phyloP scores from a whole-genome alignment of 1,140 invertebrate species.

The Drosophila sechellia region DNA sequence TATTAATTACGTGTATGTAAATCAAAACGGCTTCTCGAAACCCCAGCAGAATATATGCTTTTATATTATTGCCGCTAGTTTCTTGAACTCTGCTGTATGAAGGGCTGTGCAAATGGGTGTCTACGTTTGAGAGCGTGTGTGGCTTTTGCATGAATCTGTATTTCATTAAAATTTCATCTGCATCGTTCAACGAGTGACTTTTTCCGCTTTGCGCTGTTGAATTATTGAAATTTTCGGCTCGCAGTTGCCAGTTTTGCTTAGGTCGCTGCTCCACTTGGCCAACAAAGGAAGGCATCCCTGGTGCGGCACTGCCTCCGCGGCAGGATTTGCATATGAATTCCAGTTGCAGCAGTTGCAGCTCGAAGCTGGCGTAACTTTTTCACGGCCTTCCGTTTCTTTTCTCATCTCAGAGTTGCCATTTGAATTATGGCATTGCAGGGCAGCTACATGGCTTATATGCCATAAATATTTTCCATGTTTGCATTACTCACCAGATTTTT shows the following conservation, averaged over 20 bases:
- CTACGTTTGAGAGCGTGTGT: slow-evolving; percentile 41
- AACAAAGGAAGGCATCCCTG: slow-evolving; percentile 49
- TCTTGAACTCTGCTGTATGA: slow-evolving; percentile 17
- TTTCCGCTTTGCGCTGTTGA: slow-evolving; percentile 83
- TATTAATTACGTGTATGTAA: no score
- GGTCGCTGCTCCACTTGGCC: slow-evolving; percentile 48
- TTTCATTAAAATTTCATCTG: slow-evolving; percentile 83
- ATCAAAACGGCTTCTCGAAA: no score
- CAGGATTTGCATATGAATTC: slow-evolving; percentile 79
- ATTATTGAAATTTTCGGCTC: slow-evolving; percentile 82
- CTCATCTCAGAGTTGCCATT: slow-evolving; percentile 59
- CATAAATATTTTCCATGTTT: slow-evolving; percentile 81
- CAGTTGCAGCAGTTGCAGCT: slow-evolving; percentile 49
- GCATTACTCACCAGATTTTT: slow-evolving; percentile 79
- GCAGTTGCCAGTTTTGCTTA: slow-evolving; percentile 68
- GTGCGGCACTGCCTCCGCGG: slow-evolving; percentile 27
- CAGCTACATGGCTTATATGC: slow-evolving; percentile 72
- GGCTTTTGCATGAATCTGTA: slow-evolving; percentile 77
- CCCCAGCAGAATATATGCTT: no score
- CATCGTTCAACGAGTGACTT: slow-evolving; percentile 83
- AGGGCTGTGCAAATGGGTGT: slow-evolving; percentile 15
- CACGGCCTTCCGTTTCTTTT: slow-evolving; percentile 24
- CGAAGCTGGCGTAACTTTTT: slow-evolving; percentile 46
- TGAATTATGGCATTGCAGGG: slow-evolving; percentile 81
- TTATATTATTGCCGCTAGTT: not conserved